Conservation (phyloP, 2,888 invertebrate genomes). For the Callimorpha dominula region DNA sequence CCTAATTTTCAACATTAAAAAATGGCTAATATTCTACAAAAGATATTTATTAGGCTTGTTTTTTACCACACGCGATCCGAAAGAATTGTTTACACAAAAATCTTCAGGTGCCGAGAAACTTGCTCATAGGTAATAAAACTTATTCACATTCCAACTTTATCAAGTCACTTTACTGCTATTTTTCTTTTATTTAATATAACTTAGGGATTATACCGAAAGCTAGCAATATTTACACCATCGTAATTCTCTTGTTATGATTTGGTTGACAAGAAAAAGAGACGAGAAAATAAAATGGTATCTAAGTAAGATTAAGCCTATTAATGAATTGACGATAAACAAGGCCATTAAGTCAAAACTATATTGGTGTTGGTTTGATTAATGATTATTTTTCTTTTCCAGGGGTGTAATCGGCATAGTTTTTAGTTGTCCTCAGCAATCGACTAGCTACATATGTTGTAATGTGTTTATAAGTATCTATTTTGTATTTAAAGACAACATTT, state of each 20-base stretch:
- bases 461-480: no score
- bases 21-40: no score
- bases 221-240: not conserved
- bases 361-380: no score
- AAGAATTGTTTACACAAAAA: slow-evolving; percentile 8
- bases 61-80: not conserved
- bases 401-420: no score
- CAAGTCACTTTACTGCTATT: slow-evolving; percentile 6
- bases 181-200: slow-evolving; percentile 5
- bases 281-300: not conserved
- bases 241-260: slow-evolving; percentile 2
- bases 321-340: no score
- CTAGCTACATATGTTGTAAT: no score
- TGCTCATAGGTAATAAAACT: slow-evolving; percentile 12
- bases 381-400: no score
- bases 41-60: not conserved
- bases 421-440: no score
- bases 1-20: not conserved
- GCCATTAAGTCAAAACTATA: no score
- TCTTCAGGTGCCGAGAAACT: slow-evolving; percentile 3
- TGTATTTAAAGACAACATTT: no score
- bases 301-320: no score
- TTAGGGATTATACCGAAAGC: slow-evolving; percentile 1
- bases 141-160: slow-evolving; percentile 17
- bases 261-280: slow-evolving; percentile 1